Percentiles rank a stretch among this genome's conserved stretches.
These are phyloP conservation scores for Aleiodes sp. DNA, from an alignment of 1,140 invertebrate species.

Conservation along the genomic window DNA sequence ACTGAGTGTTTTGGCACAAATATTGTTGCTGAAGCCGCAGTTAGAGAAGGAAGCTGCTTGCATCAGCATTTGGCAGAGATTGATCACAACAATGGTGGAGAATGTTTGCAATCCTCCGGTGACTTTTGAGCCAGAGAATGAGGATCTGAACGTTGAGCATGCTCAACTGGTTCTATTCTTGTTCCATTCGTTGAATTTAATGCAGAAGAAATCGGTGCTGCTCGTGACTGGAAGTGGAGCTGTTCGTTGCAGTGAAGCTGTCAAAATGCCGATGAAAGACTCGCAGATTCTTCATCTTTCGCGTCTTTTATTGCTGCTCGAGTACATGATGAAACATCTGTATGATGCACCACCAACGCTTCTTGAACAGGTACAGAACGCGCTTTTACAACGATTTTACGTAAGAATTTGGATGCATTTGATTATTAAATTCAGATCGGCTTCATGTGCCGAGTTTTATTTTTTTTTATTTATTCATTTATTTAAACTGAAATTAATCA, in stretches of 20 bases:
- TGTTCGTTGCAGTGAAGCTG: conserved; percentile 74
- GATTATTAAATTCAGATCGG: conserved; percentile 19
- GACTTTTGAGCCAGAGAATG: conserved; percentile 71
- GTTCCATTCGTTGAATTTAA: conserved; percentile 92
- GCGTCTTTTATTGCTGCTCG: conserved; percentile 87
- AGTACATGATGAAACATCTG: conserved; percentile 94
- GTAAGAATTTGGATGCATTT: conserved; percentile 41
- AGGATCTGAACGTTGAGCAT: conserved; percentile 96
- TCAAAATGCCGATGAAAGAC: conserved; percentile 70
- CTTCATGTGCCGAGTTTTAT: not conserved
- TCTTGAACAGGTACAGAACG: conserved; percentile 83
- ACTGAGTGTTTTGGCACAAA: conserved; percentile 82
- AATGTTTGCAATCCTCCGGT: conserved; percentile 74
- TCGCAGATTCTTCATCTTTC: conserved; percentile 84
- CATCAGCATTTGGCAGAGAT: conserved; percentile 88
- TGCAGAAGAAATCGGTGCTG: conserved; percentile 96
- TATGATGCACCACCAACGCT: conserved; percentile 86
- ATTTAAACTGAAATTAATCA: conserved; percentile 22
- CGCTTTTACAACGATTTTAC: too few relatives aligned
- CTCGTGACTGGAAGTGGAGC: conserved; percentile 78
- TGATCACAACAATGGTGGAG: conserved; percentile 86
- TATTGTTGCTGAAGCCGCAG: conserved; percentile 81
- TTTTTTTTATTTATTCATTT: conserved; percentile 10
- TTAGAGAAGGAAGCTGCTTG: conserved; percentile 88
- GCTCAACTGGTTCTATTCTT: conserved; percentile 91